Evolutionary conservation across 2,888 invertebrate genomes (phyloP).

Genomic region (Conops quadrifasciatus): DNA sequence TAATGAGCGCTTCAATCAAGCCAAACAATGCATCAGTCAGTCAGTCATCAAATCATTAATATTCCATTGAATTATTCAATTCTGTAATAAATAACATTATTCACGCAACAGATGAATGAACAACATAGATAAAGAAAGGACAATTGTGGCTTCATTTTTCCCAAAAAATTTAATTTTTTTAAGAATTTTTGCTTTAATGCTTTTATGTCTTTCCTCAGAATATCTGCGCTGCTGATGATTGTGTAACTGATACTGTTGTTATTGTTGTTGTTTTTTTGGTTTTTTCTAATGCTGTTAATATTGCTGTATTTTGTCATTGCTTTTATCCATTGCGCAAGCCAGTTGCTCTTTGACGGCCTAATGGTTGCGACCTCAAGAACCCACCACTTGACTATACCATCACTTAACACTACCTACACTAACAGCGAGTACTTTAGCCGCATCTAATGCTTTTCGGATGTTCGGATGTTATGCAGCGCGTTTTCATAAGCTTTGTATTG

Average conservation of each 20-base stretch:
- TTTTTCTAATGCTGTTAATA: background rate
- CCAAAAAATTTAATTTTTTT: background rate
- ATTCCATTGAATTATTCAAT: slow-evolving; percentile 7
- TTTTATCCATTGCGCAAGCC: too few relatives aligned
- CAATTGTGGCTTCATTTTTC: background rate
- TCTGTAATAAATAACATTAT: slow-evolving; percentile 16
- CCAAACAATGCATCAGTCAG: background rate
- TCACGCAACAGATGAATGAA: background rate
- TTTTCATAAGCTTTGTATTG: too few relatives aligned
- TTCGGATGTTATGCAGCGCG: too few relatives aligned
- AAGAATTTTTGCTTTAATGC: background rate
- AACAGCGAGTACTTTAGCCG: too few relatives aligned
- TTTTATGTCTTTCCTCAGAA: background rate
- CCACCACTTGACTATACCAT: too few relatives aligned
- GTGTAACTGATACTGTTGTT: too few relatives aligned
- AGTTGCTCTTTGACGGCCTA: too few relatives aligned
- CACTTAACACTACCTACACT: too few relatives aligned
- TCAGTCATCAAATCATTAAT: slow-evolving; percentile 18
- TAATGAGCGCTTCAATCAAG: background rate
- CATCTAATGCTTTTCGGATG: too few relatives aligned
- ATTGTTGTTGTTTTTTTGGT: background rate
- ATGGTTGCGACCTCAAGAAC: too few relatives aligned
- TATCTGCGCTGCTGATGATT: too few relatives aligned
- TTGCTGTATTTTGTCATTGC: background rate
- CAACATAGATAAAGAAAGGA: too few relatives aligned